phyloP scores from a whole-genome alignment of 2,113 vertebrate genomes.

The Lasiurus borealis region DNA sequence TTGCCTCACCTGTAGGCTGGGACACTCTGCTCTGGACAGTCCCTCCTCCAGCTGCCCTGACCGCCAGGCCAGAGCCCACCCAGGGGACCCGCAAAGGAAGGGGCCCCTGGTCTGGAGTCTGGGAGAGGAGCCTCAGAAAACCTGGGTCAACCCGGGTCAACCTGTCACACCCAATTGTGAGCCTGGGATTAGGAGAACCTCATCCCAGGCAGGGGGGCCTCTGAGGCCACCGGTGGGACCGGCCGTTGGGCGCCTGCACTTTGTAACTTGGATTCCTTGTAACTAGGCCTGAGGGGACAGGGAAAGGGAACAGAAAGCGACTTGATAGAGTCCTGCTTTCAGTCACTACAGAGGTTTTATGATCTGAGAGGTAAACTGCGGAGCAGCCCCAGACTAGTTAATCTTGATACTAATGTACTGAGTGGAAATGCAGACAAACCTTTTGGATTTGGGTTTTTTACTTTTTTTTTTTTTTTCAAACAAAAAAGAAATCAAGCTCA shows the following conservation, averaged over 20 bases:
- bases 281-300: not conserved
- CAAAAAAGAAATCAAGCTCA: constrained; percentile 40
- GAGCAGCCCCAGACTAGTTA: constrained; percentile 63
- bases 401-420: constrained; percentile 49
- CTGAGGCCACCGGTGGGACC: constrained; percentile 19
- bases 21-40: not conserved
- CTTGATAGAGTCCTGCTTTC: constrained; percentile 71
- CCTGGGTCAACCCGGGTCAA: constrained; percentile 63
- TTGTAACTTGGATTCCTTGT: constrained; percentile 70
- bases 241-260: not conserved
- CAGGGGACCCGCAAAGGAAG: not conserved
- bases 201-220: constrained; percentile 43
- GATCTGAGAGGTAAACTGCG: constrained; percentile 67
- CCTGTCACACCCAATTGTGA: constrained; percentile 55
- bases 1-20: not conserved
- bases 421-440: constrained; percentile 44
- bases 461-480: not conserved
- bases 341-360: constrained; percentile 79
- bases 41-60: not conserved
- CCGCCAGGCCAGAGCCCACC: not conserved
- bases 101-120: not conserved
- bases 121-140: not conserved
- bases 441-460: not conserved
- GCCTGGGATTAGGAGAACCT: constrained; percentile 48
- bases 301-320: constrained; percentile 52